These are phyloP conservation scores for Menura novaehollandiae DNA, from an alignment of 2,113 vertebrate species.

Conservation along the genomic window DNA sequence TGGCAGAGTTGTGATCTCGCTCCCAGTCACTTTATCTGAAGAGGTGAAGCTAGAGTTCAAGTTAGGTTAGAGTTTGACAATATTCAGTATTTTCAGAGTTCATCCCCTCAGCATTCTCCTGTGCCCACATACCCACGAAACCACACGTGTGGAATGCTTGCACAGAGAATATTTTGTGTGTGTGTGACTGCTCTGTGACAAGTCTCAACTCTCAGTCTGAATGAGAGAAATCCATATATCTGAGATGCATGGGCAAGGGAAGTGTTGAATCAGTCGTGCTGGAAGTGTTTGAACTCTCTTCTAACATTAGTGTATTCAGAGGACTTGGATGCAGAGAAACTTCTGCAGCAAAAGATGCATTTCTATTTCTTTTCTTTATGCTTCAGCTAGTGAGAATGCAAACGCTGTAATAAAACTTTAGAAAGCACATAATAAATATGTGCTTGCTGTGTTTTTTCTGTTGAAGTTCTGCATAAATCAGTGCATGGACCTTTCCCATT, in stretches of 20 bases:
- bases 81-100: not conserved
- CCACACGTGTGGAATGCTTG: not conserved
- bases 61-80: not conserved
- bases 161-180: not conserved
- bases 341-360: not conserved
- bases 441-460: not conserved
- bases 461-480: not conserved
- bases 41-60: not conserved
- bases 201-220: not conserved
- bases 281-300: not conserved
- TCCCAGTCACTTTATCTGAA: not conserved
- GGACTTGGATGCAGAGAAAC: not conserved
- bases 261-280: not conserved
- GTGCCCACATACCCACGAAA: not conserved
- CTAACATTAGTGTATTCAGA: not conserved
- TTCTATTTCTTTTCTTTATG: not conserved
- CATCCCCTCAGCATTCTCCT: not conserved
- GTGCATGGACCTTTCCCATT: not conserved
- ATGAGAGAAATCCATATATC: accelerated
- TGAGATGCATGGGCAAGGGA: not conserved
- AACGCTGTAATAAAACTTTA: not conserved
- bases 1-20: not conserved
- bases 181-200: not conserved
- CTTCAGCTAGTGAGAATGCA: not conserved
- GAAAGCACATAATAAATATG: not conserved